Percentiles rank a stretch among this genome's conserved stretches.
Evolutionary conservation across 2,888 invertebrate genomes (phyloP).

Genomic region (Silvanus unidentatus): DNA sequence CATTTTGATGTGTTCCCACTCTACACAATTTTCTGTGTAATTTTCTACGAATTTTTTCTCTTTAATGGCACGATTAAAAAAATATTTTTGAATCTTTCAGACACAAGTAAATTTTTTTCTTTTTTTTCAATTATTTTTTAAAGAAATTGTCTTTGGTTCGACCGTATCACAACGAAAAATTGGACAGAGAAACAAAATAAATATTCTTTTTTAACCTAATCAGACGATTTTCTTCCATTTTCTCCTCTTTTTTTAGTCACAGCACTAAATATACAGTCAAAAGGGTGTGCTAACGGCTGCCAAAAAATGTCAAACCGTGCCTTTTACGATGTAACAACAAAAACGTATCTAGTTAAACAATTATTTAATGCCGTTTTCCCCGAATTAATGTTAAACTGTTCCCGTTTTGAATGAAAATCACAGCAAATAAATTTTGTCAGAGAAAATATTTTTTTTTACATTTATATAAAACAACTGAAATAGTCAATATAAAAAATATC

Average conservation of each 20-base stretch:
- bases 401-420: too few species aligned
- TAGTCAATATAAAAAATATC: too few species aligned
- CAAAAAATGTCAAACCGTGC: conserved; percentile 39
- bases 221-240: conserved; percentile 36
- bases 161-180: conserved; percentile 44
- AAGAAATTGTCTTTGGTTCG: conserved; percentile 43
- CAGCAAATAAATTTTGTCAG: too few species aligned
- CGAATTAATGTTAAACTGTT: too few species aligned
- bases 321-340: conserved; percentile 21
- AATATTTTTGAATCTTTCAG: conserved; percentile 31
- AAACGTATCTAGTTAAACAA: background rate
- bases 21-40: background rate
- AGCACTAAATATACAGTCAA: conserved; percentile 48
- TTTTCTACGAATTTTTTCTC: conserved; percentile 16
- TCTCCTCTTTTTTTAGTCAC: conserved; percentile 37
- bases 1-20: conserved; percentile 28
- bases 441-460: too few species aligned
- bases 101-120: conserved; percentile 26
- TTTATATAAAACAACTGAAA: too few species aligned
- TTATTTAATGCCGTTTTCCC: too few species aligned
- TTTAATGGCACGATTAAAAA: conserved; percentile 39
- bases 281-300: conserved; percentile 37
- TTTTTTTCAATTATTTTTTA: conserved; percentile 14
- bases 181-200: conserved; percentile 30
- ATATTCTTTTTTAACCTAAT: conserved; percentile 42